Evolutionary conservation across 1,140 invertebrate species (phyloP).

Genomic region (Plectus sambesii): DNA sequence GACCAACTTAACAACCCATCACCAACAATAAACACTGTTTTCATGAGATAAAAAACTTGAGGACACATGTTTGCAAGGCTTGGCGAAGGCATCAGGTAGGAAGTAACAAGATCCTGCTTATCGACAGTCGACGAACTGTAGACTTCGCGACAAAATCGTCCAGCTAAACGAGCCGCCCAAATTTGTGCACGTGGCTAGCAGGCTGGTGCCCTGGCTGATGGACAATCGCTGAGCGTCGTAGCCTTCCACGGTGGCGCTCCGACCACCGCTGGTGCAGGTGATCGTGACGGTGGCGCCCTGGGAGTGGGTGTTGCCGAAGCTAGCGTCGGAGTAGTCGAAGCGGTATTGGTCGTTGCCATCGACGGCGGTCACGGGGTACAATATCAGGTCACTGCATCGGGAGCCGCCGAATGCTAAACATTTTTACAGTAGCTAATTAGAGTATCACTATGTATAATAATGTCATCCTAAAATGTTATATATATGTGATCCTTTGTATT

Average conservation of each 20-base stretch:
- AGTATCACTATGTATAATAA: too few species aligned
- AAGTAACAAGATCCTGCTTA: slow-evolving; percentile 33
- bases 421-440: too few species aligned
- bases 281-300: slow-evolving; percentile 41
- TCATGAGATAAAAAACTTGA: too few species aligned
- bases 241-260: slow-evolving; percentile 44
- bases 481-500: too few species aligned
- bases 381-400: slow-evolving; percentile 41
- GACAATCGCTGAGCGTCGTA: slow-evolving; percentile 44
- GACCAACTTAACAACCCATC: too few species aligned
- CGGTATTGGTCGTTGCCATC: slow-evolving; percentile 45
- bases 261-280: slow-evolving; percentile 43
- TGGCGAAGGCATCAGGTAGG: too few species aligned
- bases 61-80: too few species aligned
- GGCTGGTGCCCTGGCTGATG: slow-evolving; percentile 36
- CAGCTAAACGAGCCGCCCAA: slow-evolving; percentile 44
- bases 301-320: slow-evolving; percentile 42
- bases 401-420: slow-evolving; percentile 39
- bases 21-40: too few species aligned
- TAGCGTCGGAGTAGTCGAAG: slow-evolving; percentile 44
- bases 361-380: slow-evolving; percentile 43
- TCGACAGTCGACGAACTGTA: slow-evolving; percentile 44
- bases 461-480: too few species aligned
- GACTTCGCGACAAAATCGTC: slow-evolving; percentile 42
- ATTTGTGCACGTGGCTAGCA: slow-evolving; percentile 42